These are phyloP conservation scores for Eumaeus atala DNA, from an alignment of 1,140 invertebrate species.

Conservation along the genomic window DNA sequence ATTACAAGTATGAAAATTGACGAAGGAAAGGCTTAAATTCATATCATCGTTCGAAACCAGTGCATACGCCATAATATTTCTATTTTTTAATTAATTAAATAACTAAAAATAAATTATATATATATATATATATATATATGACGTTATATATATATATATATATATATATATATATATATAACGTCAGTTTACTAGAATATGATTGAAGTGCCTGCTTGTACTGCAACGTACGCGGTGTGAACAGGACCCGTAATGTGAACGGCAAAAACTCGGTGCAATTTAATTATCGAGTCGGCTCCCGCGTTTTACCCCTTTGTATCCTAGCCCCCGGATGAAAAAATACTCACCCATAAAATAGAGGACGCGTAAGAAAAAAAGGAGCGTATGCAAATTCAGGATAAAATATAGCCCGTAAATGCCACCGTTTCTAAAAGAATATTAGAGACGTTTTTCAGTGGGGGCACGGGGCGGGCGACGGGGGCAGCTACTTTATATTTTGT, in stretches of 20 bases:
- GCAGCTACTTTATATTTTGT: conserved; percentile 69
- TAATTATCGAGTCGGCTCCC: conserved; percentile 69
- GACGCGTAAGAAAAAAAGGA: conserved; percentile 72
- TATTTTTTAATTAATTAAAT: too few relatives aligned
- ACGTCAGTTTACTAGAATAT: too few relatives aligned
- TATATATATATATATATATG: too few relatives aligned
- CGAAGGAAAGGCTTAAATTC: too few relatives aligned
- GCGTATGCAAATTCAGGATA: conserved; percentile 76
- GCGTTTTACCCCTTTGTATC: conserved; percentile 75
- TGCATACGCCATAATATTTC: too few relatives aligned
- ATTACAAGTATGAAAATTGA: too few relatives aligned
- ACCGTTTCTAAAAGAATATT: conserved; percentile 76
- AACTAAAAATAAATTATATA: too few relatives aligned
- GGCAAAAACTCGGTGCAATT: conserved; percentile 53
- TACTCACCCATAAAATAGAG: conserved; percentile 73
- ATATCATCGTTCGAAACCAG: too few relatives aligned
- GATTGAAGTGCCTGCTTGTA: too few relatives aligned
- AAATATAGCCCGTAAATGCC: conserved; percentile 77
- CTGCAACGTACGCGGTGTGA: neutral
- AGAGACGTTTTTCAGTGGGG: conserved; percentile 75
- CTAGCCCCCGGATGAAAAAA: conserved; percentile 74
- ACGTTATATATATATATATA: too few relatives aligned
- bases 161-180: too few relatives aligned
- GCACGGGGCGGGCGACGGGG: conserved; percentile 45
- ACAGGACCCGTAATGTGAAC: neutral